phyloP scores from a whole-genome alignment of 2,797 vertebrate species.

The Holocentrus rufus region DNA sequence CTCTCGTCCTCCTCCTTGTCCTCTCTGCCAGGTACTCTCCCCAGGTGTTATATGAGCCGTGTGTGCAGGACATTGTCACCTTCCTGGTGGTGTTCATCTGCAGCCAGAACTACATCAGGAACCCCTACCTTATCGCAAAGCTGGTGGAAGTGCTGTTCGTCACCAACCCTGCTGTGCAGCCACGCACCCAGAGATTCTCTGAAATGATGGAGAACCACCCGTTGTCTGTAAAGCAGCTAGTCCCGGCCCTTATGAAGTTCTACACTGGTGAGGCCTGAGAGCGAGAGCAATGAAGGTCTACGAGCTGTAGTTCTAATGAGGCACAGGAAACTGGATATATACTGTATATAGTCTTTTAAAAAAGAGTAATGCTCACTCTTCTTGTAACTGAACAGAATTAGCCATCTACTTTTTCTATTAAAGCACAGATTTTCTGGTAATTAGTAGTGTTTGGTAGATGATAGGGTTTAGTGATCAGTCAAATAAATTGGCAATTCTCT shows the following conservation, averaged over 20 bases:
- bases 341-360: too few species aligned
- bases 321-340: too few species aligned
- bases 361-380: too few species aligned
- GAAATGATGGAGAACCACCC: constrained; percentile 99
- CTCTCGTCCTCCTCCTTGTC: not conserved
- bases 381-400: not conserved
- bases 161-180: constrained; percentile 97
- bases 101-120: constrained; percentile 99
- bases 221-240: constrained; percentile 92
- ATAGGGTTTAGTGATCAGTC: too few species aligned
- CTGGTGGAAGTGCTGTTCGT: constrained; percentile 99
- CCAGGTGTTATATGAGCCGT: constrained; percentile 98
- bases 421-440: not conserved
- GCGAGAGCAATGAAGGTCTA: too few species aligned
- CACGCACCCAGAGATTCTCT: constrained; percentile 96
- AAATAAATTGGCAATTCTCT: too few species aligned
- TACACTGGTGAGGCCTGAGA: constrained; percentile 88
- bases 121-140: constrained; percentile 97
- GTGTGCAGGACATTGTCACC: constrained; percentile 96
- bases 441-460: too few species aligned
- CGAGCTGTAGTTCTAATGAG: not conserved
- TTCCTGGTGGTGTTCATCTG: constrained; percentile 98
- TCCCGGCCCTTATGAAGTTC: constrained; percentile 99
- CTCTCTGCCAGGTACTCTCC: constrained; percentile 90
- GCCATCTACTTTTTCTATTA: not conserved